These are phyloP conservation scores for Trichosurus vulpecula DNA, from an alignment of 2,797 vertebrate genomes.

Conservation along the genomic window DNA sequence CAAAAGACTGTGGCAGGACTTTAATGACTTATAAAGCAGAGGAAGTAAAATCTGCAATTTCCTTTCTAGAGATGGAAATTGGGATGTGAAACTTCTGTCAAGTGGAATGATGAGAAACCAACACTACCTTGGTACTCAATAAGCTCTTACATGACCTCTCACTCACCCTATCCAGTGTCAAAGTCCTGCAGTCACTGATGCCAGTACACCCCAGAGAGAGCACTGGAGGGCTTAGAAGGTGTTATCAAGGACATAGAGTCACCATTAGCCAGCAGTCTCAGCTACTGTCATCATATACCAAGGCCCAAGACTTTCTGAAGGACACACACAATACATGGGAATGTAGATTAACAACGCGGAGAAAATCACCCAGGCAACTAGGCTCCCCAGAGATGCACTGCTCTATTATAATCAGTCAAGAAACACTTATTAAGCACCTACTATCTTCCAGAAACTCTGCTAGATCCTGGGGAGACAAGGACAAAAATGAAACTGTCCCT, in stretches of 20 bases:
- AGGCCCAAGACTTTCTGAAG: background rate
- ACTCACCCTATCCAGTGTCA: background rate
- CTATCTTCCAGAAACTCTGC: background rate
- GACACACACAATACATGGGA: background rate
- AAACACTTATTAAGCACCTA: background rate
- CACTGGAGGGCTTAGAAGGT: background rate
- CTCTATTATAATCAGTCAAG: background rate
- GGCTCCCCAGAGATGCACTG: background rate
- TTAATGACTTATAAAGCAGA: background rate
- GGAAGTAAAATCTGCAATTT: background rate
- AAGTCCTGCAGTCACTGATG: background rate
- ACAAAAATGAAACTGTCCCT: background rate
- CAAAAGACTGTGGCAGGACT: background rate
- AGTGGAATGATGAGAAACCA: background rate
- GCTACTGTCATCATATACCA: background rate
- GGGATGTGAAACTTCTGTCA: background rate
- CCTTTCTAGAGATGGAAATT: background rate
- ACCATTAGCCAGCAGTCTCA: background rate
- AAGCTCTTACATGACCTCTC: background rate
- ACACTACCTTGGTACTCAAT: background rate
- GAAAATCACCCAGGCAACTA: background rate
- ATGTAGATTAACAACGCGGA: background rate
- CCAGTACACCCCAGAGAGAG: background rate
- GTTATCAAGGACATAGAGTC: background rate
- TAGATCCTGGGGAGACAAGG: background rate